phyloP scores from a whole-genome alignment of 2,113 vertebrate genomes.

The Sorex araneus region DNA sequence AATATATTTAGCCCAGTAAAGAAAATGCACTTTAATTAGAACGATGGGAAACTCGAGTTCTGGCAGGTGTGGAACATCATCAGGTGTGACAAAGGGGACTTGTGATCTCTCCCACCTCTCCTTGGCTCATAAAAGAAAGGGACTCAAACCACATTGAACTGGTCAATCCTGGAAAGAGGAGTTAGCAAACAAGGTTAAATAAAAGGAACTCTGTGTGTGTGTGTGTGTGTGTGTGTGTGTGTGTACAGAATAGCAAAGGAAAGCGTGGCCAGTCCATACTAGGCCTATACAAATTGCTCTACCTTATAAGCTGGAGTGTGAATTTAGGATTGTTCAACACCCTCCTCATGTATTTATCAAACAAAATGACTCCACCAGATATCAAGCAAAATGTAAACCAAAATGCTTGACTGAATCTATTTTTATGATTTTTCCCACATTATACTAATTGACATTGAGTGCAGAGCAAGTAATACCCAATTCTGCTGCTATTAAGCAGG shows the following conservation, averaged over 20 bases:
- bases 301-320: neutral
- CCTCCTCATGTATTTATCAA: neutral
- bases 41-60: neutral
- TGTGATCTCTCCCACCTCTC: no score
- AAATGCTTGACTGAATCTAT: neutral
- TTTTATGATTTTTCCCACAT: constrained; percentile 13
- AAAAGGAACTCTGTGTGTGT: neutral
- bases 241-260: no score
- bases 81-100: neutral
- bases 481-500: constrained; percentile 70
- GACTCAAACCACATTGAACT: neutral
- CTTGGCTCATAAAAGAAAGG: no score
- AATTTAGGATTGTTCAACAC: neutral
- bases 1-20: neutral
- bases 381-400: constrained; percentile 39
- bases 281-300: no score
- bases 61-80: no score
- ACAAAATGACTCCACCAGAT: neutral
- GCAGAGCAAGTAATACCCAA: neutral
- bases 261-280: no score
- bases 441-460: no score
- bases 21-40: constrained; percentile 58
- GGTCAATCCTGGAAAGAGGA: neutral
- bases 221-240: neutral
- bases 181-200: neutral